phyloP scores from a whole-genome alignment of 2,888 invertebrate species.

The Rhingia campestris region DNA sequence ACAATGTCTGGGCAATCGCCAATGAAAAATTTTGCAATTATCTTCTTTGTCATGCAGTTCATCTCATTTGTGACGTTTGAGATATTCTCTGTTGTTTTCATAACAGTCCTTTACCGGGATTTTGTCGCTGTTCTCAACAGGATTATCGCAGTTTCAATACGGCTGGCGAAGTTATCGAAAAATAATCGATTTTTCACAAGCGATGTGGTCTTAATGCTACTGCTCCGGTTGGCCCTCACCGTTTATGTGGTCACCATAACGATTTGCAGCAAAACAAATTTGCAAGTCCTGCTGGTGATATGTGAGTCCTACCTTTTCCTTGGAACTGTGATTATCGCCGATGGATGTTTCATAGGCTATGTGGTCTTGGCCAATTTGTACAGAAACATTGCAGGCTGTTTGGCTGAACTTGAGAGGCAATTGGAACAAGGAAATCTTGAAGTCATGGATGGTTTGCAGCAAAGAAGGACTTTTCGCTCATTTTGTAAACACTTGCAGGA shows the following conservation, averaged over 20 bases:
- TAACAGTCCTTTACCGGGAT: neutral
- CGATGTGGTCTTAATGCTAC: neutral
- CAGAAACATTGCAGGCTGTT: slow-evolving; percentile 1
- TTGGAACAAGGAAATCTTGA: neutral
- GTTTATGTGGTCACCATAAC: neutral
- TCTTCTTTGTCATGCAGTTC: neutral
- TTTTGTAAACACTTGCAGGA: too few relatives aligned
- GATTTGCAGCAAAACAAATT: neutral
- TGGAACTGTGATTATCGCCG: slow-evolving; percentile 15
- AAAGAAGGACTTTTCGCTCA: too few relatives aligned
- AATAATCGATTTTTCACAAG: slow-evolving; percentile 2
- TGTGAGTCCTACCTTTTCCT: slow-evolving; percentile 13
- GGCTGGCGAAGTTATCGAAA: slow-evolving; percentile 9
- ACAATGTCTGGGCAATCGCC: neutral
- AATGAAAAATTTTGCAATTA: neutral
- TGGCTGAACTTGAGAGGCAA: slow-evolving; percentile 2
- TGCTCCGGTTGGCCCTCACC: neutral
- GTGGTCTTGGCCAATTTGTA: slow-evolving; percentile 4
- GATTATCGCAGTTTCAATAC: slow-evolving; percentile 17
- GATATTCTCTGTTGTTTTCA: neutral
- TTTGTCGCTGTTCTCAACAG: slow-evolving; percentile 22
- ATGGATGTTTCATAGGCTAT: slow-evolving; percentile 12
- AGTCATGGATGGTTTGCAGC: neutral
- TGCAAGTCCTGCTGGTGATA: neutral
- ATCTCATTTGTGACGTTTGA: neutral